Evolutionary conservation across 2,797 vertebrate species (phyloP), one percentile per base, ranked within the genome.

Genomic region (Furcifer pardalis): DNA sequence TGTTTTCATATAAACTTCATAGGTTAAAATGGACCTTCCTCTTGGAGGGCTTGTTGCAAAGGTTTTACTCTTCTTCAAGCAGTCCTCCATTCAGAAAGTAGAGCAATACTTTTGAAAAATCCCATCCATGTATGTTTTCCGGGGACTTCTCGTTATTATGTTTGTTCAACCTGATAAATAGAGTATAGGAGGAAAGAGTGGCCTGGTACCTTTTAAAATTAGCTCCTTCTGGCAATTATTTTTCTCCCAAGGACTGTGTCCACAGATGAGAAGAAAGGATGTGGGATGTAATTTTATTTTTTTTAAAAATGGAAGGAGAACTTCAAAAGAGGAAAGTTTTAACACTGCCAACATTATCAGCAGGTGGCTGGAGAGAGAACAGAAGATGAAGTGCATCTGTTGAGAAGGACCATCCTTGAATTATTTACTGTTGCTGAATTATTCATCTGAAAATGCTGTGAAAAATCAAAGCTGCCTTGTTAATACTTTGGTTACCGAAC

Each of bases 401-500:
- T 19, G 35, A 56, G 44, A 72, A 77, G 76, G 49, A 49, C 44
- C 32, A 25, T 60, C 46, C 23, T 79, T 85, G 73, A 62, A 82
- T 88, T 82, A 79, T 83, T 85, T 80, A 85, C 71, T 27, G 27
- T 42, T 68, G 32, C 32, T 83, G 42, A 83, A 88, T 80, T 65
- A 79, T 77, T 52, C 66, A 78, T 83, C 63, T 76, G 49, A 79
- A 59, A 83, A 83, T 32, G 59, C 44, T 12, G 2, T 27, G 46
- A 69, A 79, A 32, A 63, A 85, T 80, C 76, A 78, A 80, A 77
- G 56, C 23, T 52, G n/a, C 37, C 27, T 30, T 3, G 37, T 52
- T 77, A 63, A 80, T 83, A 37, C 17, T 71, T 40, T 79, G 83
- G 76, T 52, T 84, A 49, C 42, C 7, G 30, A 75, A 71, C 66